Evolutionary conservation across 2,113 vertebrate species (phyloP), one percentile per base, ranked within the genome.

Genomic region (Procavia capensis): DNA sequence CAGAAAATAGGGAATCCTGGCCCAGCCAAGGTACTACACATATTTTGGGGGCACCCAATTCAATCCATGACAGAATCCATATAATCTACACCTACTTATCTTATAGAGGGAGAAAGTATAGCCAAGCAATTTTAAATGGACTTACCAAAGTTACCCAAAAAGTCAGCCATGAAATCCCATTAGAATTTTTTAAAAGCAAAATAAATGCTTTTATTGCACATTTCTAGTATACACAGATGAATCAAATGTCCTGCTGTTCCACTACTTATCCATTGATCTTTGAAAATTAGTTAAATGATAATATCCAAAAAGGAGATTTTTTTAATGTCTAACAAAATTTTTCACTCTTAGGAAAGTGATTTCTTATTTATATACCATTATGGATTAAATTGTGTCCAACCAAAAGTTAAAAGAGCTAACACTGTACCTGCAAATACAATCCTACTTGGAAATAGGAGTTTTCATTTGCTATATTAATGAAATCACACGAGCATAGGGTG

Each of bases 151-250:
- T 93, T 25, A 91, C 43, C 45, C 29, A 72, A 50, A 1, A 96
- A 90, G 68, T 70, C 57, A 80, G 81, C 16, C 85, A 57, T 11
- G 83, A 93, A 95, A 93, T 91, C 43, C 88, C 45, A 45, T 83
- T n/a, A 86, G 64, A 92, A 86, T 41, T 84, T 90, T 76, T n/a
- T 14, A 95, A 97, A 95, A 79, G 27, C 94, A 97, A 95, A 98
- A 98, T 85, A 98, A 97, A 98, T 94, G 80, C 61, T 97, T 98
- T 98, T 97, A 97, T 97, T 97, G 96, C 96, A 98, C 96, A 91
- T 96, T 81, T 70, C 91, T n/a, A 94, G 92, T 54, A 86, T 96
- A 86, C 90, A 92, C 89, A 96, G 85, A 88, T 31, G 9, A 80
- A 75, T 85, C 75, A 39, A 20, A 9, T 92, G 74, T 93, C 80